These are phyloP conservation scores for Clarias platycephalus DNA, from an alignment of 2,797 vertebrate genomes.

Conservation along the genomic window DNA sequence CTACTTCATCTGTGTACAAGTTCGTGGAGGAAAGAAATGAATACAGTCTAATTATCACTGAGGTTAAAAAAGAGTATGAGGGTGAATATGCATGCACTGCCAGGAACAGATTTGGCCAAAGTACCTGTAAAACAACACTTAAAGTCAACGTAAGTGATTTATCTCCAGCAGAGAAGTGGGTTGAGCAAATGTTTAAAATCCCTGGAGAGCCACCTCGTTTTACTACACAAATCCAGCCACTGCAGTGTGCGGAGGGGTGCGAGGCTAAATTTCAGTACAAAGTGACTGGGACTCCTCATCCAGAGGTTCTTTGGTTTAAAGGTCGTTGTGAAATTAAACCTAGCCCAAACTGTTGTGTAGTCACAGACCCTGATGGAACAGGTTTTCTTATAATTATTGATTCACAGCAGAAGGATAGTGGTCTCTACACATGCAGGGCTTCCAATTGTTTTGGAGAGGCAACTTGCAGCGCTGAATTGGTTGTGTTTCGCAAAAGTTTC, in stretches of 20 bases:
- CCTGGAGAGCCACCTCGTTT: conserved; percentile 78
- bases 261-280: conserved; percentile 78
- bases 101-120: conserved; percentile 80
- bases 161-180: conserved; percentile 72
- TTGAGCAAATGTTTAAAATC: conserved; percentile 76
- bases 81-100: conserved; percentile 86
- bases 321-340: conserved; percentile 75
- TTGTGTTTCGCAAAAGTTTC: conserved; percentile 72
- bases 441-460: conserved; percentile 79
- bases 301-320: conserved; percentile 83
- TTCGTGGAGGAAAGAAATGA: conserved; percentile 82
- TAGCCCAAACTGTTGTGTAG: conserved; percentile 67
- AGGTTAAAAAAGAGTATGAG: conserved; percentile 77
- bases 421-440: conserved; percentile 81
- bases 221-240: conserved; percentile 68
- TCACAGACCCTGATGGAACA: conserved; percentile 76
- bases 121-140: conserved; percentile 79
- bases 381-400: conserved; percentile 77
- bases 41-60: conserved; percentile 82
- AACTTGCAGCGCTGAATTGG: conserved; percentile 79
- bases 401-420: conserved; percentile 76
- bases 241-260: conserved; percentile 73
- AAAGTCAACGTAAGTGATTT: conserved; percentile 73
- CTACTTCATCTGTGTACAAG: conserved; percentile 72
- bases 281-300: conserved; percentile 74